Evolutionary conservation across 2,888 invertebrate species (phyloP).

Genomic region (Agrilus mali): DNA sequence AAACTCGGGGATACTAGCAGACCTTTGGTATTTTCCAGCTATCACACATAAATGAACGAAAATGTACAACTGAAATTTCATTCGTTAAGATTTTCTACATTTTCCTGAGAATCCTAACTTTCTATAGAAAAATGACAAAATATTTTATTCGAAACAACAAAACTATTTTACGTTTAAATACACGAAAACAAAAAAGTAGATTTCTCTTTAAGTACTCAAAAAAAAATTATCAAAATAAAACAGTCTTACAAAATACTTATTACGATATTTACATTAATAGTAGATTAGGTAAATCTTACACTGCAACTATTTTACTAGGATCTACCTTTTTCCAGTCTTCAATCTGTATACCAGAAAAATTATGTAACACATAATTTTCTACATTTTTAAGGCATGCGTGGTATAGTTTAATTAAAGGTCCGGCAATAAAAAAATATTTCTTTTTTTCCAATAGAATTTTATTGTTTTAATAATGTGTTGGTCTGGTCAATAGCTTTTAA

Average conservation of each 20-base stretch:
- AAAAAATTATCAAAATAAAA: neutral
- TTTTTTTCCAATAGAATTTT: no score
- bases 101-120: conserved; percentile 26
- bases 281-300: conserved; percentile 37
- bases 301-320: conserved; percentile 86
- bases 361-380: no score
- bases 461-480: no score
- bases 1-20: conserved; percentile 21
- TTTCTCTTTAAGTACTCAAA: conserved; percentile 2
- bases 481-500: no score
- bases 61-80: conserved; percentile 9
- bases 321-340: no score
- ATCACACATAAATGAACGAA: conserved; percentile 29
- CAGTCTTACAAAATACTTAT: conserved; percentile 3
- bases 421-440: no score
- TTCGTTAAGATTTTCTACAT: conserved; percentile 16
- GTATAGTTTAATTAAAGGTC: no score
- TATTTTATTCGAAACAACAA: conserved; percentile 2
- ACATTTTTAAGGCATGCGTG: no score
- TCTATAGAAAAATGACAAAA: conserved; percentile 1
- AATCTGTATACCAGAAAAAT: no score
- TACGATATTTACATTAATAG: conserved; percentile 4
- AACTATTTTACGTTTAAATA: neutral
- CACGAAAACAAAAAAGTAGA: neutral
- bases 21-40: conserved; percentile 60